Evolutionary conservation across 2,113 vertebrate genomes (phyloP), one percentile per base, ranked within the genome.

Genomic region (Pachypanchax playfairii): DNA sequence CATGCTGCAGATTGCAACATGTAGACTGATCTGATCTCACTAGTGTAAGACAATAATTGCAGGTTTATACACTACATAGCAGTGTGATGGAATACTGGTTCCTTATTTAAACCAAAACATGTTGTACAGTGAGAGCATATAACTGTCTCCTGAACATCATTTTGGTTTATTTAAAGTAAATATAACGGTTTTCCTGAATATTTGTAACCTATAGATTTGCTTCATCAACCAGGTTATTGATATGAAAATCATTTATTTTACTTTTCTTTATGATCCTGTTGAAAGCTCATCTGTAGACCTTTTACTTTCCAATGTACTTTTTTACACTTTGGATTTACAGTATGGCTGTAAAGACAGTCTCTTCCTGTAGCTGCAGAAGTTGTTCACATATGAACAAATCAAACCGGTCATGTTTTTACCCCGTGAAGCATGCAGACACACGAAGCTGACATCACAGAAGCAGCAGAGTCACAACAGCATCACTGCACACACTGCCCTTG

Each of bases 141-240:
- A 28, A 14, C 29, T 47, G 61, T 41, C 28, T 9, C 8, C 39
- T 36, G 29, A 49, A 58, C 22, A 29, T 20, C 14, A 20, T 15
- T 31, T 66, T 63, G 66, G 26, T 61, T 60, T 55, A 67, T 56
- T 38, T 44, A 15, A 47, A 79, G 29, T 49, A 73, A 70, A 57
- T 54, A 36, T 67, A 39, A 46, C 24, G 0, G 38, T 52, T 58
- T 73, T 29, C 43, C 39, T 24, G 31, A 39, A 43, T 28, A 54
- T 69, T 69, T 72, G 55, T 58, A 75, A 57, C 26, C 63, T 81
- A 73, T 63, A 73, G 69, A 75, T 75, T 41, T 71, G 63, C 29
- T 48, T 80, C 55, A 56, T 71, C 58, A 73, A 58, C 55, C 28
- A 77, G 74, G 54, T 50, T 63, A 75, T 77, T 75, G 52, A 71